A percentile compares a stretch with the other conserved stretches of the same genome.
These are phyloP conservation scores for Camponotus fellah DNA, from an alignment of 2,888 invertebrate species.

Conservation along the genomic window DNA sequence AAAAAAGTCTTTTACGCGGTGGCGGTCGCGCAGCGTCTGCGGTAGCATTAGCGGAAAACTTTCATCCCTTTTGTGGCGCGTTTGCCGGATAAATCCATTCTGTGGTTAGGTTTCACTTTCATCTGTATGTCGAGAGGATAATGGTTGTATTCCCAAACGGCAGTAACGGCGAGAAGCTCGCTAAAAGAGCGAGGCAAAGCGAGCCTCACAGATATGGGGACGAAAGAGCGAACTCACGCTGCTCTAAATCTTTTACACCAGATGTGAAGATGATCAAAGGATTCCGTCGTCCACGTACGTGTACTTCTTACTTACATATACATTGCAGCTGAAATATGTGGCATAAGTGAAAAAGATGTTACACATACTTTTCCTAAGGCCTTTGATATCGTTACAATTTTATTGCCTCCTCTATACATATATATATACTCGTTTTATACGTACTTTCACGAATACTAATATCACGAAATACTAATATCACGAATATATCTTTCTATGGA, in stretches of 20 bases:
- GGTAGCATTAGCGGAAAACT: conserved; percentile 75
- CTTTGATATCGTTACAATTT: conserved; percentile 32
- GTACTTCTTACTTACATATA: conserved; percentile 30
- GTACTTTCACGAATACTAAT: neutral
- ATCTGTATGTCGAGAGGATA: conserved; percentile 82
- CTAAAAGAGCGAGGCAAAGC: conserved; percentile 60
- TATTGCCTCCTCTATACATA: neutral
- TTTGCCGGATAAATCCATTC: conserved; percentile 81
- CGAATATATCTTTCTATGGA: too few relatives aligned
- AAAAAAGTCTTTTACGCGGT: conserved; percentile 32
- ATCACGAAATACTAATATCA: too few relatives aligned
- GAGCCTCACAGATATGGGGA: conserved; percentile 49
- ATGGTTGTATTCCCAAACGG: conserved; percentile 84
- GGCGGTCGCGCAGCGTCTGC: conserved; percentile 60
- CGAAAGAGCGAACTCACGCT: conserved; percentile 55
- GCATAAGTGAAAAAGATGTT: conserved; percentile 37
- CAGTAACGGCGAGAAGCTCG: conserved; percentile 63
- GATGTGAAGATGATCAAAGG: conserved; percentile 77
- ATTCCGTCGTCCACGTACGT: conserved; percentile 53
- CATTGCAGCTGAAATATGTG: conserved; percentile 27
- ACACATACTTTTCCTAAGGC: conserved; percentile 6
- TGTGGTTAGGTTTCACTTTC: conserved; percentile 84
- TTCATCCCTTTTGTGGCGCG: conserved; percentile 74
- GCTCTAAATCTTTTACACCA: conserved; percentile 76
- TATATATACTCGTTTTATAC: neutral